phyloP scores from a whole-genome alignment of 35 echinoderm and acorn worm genomes.

The Apostichopus japonicus region DNA sequence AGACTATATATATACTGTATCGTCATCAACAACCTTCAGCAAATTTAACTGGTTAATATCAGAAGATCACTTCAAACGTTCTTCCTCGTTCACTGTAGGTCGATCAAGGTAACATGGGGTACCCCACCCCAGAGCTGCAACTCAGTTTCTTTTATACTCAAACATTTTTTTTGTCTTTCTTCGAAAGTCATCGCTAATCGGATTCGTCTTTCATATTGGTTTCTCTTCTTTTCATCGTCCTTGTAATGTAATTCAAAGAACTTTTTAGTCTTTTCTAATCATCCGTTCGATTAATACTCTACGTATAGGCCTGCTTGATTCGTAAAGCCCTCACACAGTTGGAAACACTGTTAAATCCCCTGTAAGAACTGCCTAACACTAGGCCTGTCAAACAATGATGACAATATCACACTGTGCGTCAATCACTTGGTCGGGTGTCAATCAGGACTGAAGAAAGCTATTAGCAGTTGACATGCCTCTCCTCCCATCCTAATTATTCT shows the following conservation, averaged over 20 bases:
- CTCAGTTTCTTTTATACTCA: background rate
- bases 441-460: slow-evolving; percentile 8
- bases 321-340: background rate
- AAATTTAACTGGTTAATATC: background rate
- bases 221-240: background rate
- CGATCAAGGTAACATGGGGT: background rate
- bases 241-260: background rate
- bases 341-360: background rate
- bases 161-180: background rate
- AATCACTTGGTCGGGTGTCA: slow-evolving; percentile 1
- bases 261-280: background rate
- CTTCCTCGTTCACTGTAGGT: background rate
- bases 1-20: no score
- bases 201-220: background rate
- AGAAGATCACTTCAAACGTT: background rate
- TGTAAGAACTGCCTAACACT: background rate
- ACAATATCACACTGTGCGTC: background rate
- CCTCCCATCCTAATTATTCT: slow-evolving; percentile 30
- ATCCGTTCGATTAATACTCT: background rate
- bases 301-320: background rate
- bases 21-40: no score
- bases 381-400: no score
- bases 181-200: slow-evolving; percentile 19
- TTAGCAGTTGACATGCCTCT: slow-evolving; percentile 6
- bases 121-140: background rate